phyloP scores from a whole-genome alignment of 2,888 invertebrate species.

The Temnothorax unifasciatus region DNA sequence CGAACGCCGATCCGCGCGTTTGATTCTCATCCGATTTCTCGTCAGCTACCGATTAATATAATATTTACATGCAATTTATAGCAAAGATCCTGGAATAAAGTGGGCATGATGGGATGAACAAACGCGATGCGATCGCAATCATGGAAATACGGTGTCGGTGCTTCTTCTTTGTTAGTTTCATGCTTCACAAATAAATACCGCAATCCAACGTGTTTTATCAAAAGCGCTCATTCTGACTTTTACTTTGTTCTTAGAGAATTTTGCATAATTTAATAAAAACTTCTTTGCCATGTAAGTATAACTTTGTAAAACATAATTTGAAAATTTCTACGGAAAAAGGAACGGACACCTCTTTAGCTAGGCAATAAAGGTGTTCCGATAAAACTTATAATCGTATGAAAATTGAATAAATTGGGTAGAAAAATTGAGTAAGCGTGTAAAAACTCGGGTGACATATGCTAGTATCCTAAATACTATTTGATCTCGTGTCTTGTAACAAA shows the following conservation, averaged over 20 bases:
- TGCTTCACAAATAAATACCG: neutral
- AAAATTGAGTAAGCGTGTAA: conserved; percentile 2
- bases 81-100: neutral
- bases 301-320: conserved; percentile 13
- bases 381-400: conserved; percentile 16
- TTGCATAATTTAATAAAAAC: conserved; percentile 16
- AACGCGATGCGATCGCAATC: neutral
- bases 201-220: neutral
- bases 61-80: conserved; percentile 4
- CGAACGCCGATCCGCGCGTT: neutral
- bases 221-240: neutral
- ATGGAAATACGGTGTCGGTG: neutral
- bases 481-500: neutral
- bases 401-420: neutral
- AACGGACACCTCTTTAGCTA: neutral
- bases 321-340: neutral
- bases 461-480: neutral
- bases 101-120: neutral
- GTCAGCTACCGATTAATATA: conserved; percentile 8
- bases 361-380: neutral
- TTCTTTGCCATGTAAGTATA: neutral
- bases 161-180: neutral
- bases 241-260: neutral
- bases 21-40: neutral
- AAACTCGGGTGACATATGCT: neutral